phyloP scores from a whole-genome alignment of 2,113 vertebrate species.

The Rhynchopsitta pachyrhyncha region DNA sequence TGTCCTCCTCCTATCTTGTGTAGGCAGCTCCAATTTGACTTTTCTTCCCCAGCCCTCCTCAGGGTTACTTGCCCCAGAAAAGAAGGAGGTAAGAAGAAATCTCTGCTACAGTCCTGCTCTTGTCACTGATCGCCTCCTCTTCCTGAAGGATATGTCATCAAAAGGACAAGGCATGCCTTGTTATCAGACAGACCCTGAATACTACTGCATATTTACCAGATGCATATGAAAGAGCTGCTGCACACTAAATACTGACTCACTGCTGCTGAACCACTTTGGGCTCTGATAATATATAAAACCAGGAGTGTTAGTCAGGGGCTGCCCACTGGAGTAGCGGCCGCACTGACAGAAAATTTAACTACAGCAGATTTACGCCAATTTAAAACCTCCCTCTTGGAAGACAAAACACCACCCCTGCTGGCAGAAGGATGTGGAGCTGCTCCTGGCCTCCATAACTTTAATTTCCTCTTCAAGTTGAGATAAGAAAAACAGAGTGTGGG shows the following conservation, averaged over 20 bases:
- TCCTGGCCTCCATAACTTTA: not conserved
- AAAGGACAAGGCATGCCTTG: not conserved
- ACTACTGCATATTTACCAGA: not conserved
- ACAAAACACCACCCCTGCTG: not conserved
- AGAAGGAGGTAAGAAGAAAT: not conserved
- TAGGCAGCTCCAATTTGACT: not conserved
- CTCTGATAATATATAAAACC: not conserved
- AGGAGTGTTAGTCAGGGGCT: not conserved
- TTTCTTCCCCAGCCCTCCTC: not conserved
- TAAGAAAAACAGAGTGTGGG: not conserved
- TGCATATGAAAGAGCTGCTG: not conserved
- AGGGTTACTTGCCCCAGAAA: not conserved
- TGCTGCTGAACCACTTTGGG: not conserved
- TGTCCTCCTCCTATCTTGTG: rapidly evolving
- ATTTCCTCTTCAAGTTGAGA: not conserved
- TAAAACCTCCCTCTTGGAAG: not conserved
- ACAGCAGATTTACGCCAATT: not conserved
- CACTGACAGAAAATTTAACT: not conserved
- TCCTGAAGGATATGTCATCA: not conserved
- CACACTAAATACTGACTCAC: not conserved
- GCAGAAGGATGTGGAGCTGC: not conserved
- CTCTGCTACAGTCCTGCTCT: not conserved
- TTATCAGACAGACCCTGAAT: not conserved
- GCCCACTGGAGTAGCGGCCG: not conserved
- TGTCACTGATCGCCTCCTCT: not conserved